Conservation (phyloP, 1,140 invertebrate species). For the Rhynchophorus ferrugineus region DNA sequence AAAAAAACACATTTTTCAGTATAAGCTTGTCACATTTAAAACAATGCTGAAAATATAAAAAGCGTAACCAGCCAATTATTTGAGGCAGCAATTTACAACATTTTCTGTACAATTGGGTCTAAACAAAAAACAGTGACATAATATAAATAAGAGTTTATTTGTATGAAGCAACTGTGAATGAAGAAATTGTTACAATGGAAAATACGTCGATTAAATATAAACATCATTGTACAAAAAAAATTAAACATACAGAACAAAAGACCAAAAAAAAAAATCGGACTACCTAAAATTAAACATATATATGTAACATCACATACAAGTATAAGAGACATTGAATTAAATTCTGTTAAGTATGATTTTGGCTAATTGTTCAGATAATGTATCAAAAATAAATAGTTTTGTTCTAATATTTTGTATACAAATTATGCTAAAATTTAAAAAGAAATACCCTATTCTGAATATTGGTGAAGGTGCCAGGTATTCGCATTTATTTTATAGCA, state of each 20-base stretch:
- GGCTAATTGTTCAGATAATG: too few species aligned
- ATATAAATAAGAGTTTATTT: neutral
- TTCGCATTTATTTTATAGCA: too few species aligned
- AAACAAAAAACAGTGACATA: neutral
- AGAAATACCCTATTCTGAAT: too few species aligned
- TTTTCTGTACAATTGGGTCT: slow-evolving; percentile 3
- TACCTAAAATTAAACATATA: too few species aligned
- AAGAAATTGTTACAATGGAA: slow-evolving; percentile 5
- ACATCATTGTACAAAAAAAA: neutral
- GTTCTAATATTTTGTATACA: too few species aligned
- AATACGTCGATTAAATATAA: slow-evolving; percentile 1
- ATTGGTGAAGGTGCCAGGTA: too few species aligned
- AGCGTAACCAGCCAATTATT: slow-evolving; percentile 5
- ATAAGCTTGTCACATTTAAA: neutral
- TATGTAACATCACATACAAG: too few species aligned
- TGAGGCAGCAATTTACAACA: neutral
- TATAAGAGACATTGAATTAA: too few species aligned
- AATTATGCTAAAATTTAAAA: too few species aligned
- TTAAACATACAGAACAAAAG: neutral
- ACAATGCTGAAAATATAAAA: neutral
- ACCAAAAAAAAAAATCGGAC: neutral
- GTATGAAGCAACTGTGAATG: slow-evolving; percentile 1
- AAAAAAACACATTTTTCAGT: neutral
- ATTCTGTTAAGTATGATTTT: too few species aligned
- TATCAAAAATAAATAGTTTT: too few species aligned